Evolutionary conservation across 1,140 invertebrate genomes (phyloP).

Genomic region (Leptopilina clavipes): DNA sequence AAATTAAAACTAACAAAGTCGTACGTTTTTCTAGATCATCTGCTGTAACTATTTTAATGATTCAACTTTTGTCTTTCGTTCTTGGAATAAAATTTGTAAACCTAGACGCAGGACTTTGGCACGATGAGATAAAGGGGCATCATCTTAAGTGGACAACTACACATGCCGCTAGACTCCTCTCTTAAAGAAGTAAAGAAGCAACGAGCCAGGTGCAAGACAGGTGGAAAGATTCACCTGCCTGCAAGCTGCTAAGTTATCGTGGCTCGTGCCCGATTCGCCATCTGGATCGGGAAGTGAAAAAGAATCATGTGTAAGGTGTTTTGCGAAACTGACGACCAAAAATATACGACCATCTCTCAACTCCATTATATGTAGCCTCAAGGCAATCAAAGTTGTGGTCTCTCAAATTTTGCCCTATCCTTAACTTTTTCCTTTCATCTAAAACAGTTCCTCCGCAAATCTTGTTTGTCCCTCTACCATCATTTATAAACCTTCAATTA

Average conservation of each 20-base stretch:
- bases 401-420: conserved; percentile 45
- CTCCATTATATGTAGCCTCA: neutral
- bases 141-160: conserved; percentile 40
- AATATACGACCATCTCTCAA: conserved; percentile 36
- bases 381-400: conserved; percentile 43
- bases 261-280: conserved; percentile 62
- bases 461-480: too few species aligned
- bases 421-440: conserved; percentile 27
- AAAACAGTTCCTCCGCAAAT: too few species aligned
- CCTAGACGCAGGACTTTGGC: conserved; percentile 12
- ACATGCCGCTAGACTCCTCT: conserved; percentile 45
- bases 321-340: conserved; percentile 26
- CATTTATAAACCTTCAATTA: too few species aligned
- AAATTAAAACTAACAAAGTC: too few species aligned
- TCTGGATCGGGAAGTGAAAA: conserved; percentile 56
- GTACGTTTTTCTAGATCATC: too few species aligned
- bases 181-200: conserved; percentile 46
- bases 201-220: conserved; percentile 68
- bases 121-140: conserved; percentile 34
- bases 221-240: conserved; percentile 68
- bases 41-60: too few species aligned
- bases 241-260: conserved; percentile 67
- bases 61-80: too few species aligned
- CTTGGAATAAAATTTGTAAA: too few species aligned
- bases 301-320: conserved; percentile 50